A percentile compares a stretch with the other conserved stretches of the same genome.
These are phyloP conservation scores for Camelus bactrianus DNA, from an alignment of 2,113 vertebrate species.

Conservation along the genomic window DNA sequence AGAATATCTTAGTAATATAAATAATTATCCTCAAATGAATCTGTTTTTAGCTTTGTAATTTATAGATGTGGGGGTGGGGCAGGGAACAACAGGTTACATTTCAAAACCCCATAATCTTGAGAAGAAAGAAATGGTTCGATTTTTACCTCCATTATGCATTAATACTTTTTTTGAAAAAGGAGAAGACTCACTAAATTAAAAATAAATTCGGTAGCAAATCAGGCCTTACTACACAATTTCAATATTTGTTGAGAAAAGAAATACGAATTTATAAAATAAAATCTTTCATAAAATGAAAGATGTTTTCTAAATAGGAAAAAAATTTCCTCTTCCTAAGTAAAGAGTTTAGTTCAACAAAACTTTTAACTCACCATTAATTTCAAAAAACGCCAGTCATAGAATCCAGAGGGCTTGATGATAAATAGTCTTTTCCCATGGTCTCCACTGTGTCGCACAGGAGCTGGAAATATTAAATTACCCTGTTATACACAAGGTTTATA, in stretches of 20 bases:
- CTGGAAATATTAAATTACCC: constrained; percentile 84
- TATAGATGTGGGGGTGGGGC: neutral
- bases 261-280: constrained; percentile 23
- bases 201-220: constrained; percentile 15
- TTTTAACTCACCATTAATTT: constrained; percentile 90
- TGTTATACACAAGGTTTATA: neutral
- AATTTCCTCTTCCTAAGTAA: neutral
- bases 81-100: constrained; percentile 43
- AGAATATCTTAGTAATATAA: constrained; percentile 41
- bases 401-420: constrained; percentile 90
- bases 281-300: constrained; percentile 37
- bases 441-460: constrained; percentile 90
- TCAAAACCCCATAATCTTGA: constrained; percentile 24
- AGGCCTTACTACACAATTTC: constrained; percentile 13
- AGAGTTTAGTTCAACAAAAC: constrained; percentile 17
- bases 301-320: neutral
- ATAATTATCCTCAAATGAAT: constrained; percentile 34
- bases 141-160: neutral
- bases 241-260: neutral
- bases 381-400: constrained; percentile 94
- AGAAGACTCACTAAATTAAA: constrained; percentile 18
- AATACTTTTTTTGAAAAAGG: neutral
- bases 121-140: constrained; percentile 8
- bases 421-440: constrained; percentile 94
- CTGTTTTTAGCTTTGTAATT: constrained; percentile 9